phyloP scores from a whole-genome alignment of 2,797 vertebrate genomes.

The Caiman crocodilus region DNA sequence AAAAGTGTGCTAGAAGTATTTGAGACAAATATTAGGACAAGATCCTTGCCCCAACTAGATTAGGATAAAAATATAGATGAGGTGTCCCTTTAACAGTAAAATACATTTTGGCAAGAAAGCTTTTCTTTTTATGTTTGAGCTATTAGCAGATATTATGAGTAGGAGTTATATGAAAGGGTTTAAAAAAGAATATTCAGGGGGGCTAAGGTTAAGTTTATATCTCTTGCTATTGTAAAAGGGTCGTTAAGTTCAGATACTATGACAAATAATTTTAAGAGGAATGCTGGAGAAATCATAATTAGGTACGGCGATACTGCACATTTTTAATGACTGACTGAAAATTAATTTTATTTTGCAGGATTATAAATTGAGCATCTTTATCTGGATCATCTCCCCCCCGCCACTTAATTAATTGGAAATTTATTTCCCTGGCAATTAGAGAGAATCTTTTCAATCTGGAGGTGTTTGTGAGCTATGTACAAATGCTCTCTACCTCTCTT shows the following conservation, averaged over 20 bases:
- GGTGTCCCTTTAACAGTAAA: background rate
- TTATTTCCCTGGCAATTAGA: conserved; percentile 64
- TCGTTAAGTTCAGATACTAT: conserved; percentile 61
- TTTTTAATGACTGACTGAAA: conserved; percentile 70
- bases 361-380: conserved; percentile 68
- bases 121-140: background rate
- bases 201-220: conserved; percentile 28
- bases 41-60: background rate
- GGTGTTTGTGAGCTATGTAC: conserved; percentile 32
- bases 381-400: conserved; percentile 11
- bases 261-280: conserved; percentile 59
- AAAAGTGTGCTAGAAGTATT: background rate
- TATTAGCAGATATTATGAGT: background rate
- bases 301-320: conserved; percentile 55
- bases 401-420: conserved; percentile 70
- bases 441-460: conserved; percentile 17
- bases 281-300: conserved; percentile 67
- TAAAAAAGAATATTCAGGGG: background rate
- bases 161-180: background rate
- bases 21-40: background rate
- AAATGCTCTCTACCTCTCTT: conserved; percentile 19
- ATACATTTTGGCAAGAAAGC: accelerated
- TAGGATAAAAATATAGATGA: background rate
- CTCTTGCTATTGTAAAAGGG: conserved; percentile 53
- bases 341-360: conserved; percentile 69